Conservation (phyloP, 1,140 invertebrate species). For the Drosophila novamexicana region DNA sequence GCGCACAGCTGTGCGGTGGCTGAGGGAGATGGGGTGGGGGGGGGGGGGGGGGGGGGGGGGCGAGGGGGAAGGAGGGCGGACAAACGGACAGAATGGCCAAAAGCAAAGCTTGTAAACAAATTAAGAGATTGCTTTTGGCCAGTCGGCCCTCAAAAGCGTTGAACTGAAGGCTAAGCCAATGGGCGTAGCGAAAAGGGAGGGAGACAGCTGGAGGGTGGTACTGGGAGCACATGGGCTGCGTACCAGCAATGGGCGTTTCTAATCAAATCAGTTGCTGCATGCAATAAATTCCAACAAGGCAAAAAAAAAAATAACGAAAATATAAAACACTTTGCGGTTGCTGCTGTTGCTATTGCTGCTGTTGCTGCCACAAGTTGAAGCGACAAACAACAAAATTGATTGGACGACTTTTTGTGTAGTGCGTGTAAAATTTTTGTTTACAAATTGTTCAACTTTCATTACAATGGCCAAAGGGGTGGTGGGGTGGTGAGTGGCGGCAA, state of each 20-base stretch:
- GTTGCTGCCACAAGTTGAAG: conserved; percentile 23
- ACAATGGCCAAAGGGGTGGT: conserved; percentile 9
- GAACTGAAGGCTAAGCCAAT: conserved; percentile 72
- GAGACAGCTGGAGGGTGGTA: background rate
- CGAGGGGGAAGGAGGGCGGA: conserved; percentile 2
- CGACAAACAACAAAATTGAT: conserved; percentile 60
- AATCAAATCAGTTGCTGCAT: conserved; percentile 80
- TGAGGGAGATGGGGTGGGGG: background rate
- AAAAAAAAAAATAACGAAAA: conserved; percentile 31
- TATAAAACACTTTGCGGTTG: conserved; percentile 63
- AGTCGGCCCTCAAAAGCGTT: conserved; percentile 73
- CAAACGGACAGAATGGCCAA: conserved; percentile 49
- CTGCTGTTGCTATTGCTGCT: conserved; percentile 3
- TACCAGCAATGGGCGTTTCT: conserved; percentile 74
- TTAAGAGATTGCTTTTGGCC: conserved; percentile 80
- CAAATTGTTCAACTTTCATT: conserved; percentile 54
- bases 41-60: background rate
- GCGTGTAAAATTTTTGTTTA: conserved; percentile 56
- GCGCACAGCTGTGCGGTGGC: conserved; percentile 26
- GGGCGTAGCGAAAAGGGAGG: conserved; percentile 37
- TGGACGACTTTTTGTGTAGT: conserved; percentile 49
- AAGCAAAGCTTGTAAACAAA: conserved; percentile 79
- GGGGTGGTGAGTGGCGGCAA: background rate
- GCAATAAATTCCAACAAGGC: conserved; percentile 62
- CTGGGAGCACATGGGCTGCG: background rate